Evolutionary conservation across 2,797 vertebrate species (phyloP).

Genomic region (Sternarchorhynchus goeldii): DNA sequence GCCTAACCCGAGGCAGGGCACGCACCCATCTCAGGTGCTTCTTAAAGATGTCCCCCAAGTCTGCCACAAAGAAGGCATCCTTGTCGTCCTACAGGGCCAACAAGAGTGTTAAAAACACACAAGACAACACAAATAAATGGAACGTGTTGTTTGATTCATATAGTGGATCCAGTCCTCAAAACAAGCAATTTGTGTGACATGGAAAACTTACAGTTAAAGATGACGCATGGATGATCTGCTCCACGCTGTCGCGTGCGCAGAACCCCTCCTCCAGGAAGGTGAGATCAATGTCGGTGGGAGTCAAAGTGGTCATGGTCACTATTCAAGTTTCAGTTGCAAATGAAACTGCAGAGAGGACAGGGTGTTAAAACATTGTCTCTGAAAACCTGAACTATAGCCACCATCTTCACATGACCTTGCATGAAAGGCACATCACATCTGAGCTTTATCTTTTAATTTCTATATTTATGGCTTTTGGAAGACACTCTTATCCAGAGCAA

Average conservation of each 20-base stretch:
- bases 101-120: neutral
- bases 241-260: slow-evolving; percentile 89
- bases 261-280: slow-evolving; percentile 95
- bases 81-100: slow-evolving; percentile 85
- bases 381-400: neutral
- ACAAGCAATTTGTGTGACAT: neutral
- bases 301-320: slow-evolving; percentile 72
- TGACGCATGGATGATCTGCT: slow-evolving; percentile 95
- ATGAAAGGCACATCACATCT: neutral
- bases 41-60: slow-evolving; percentile 92
- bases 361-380: slow-evolving; percentile 1
- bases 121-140: neutral
- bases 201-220: slow-evolving; percentile 83
- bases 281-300: slow-evolving; percentile 81
- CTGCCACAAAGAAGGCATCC: slow-evolving; percentile 96
- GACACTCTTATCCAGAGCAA: too few relatives aligned
- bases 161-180: neutral
- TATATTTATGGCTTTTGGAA: too few relatives aligned
- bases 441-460: slow-evolving; percentile 13
- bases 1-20: slow-evolving; percentile 86
- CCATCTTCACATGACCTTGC: neutral
- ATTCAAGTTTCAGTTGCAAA: slow-evolving; percentile 56
- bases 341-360: slow-evolving; percentile 65
- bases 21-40: slow-evolving; percentile 92
- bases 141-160: too few relatives aligned